Evolutionary conservation across 1,140 invertebrate genomes (phyloP).

Genomic region (Eufriesea mexicana): DNA sequence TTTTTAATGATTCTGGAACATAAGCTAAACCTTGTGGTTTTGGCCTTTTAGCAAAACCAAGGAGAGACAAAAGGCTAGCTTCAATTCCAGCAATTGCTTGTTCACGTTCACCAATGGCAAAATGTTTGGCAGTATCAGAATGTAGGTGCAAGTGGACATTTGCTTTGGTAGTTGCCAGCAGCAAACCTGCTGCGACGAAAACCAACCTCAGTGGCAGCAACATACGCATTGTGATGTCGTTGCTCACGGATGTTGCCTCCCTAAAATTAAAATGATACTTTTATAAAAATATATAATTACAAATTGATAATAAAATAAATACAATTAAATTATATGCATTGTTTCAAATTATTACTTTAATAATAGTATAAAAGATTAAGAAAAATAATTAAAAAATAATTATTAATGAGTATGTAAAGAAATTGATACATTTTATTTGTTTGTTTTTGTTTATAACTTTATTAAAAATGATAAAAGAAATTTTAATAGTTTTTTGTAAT

Average conservation of each 20-base stretch:
- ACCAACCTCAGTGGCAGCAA: constrained; percentile 81
- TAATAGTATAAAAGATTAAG: background rate
- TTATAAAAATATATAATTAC: background rate
- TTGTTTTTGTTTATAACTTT: too few species aligned
- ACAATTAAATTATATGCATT: background rate
- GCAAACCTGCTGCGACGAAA: constrained; percentile 79
- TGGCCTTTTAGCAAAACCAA: constrained; percentile 88
- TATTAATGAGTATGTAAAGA: too few species aligned
- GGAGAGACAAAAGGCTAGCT: constrained; percentile 87
- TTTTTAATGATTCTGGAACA: constrained; percentile 90
- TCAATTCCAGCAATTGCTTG: constrained; percentile 84
- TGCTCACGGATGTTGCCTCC: constrained; percentile 80
- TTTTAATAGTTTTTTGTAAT: too few species aligned
- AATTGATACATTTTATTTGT: too few species aligned
- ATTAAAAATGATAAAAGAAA: too few species aligned
- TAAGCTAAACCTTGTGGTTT: constrained; percentile 78
- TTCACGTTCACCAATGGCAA: constrained; percentile 63
- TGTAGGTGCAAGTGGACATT: constrained; percentile 56
- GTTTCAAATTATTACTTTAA: background rate
- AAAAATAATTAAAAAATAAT: background rate
- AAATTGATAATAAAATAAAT: background rate
- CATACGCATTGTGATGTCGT: constrained; percentile 81
- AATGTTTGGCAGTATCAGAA: constrained; percentile 48
- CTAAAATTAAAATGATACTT: constrained; percentile 61
- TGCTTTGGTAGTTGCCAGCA: constrained; percentile 74